Evolutionary conservation across 2,797 vertebrate genomes (phyloP), one percentile per base, ranked within the genome.

Genomic region (Myripristis jacobus): DNA sequence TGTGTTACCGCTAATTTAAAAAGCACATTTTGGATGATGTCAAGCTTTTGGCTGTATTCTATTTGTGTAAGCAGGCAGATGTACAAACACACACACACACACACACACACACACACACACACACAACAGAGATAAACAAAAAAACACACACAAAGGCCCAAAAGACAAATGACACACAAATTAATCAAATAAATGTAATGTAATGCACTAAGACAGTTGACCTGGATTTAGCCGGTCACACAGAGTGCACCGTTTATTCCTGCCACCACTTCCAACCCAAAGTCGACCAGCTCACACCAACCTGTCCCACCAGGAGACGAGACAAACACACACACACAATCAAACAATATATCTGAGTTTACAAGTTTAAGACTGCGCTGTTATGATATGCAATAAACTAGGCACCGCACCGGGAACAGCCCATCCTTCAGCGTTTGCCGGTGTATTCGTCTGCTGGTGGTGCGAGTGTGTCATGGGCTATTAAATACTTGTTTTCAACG

Each of bases 171-270:
- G 63, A 67, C 60, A 65, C 74, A 43, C 65, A 71, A 72, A 79
- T 65, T 75, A 73, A 82, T 74, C 65, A 71, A 72, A 79, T 65
- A 76, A 73, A 82, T 74, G 43, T 27, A 69, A 80, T 51, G 44
- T 82, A 82, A 92, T 81, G 66, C 47, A 44, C 54, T 62, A 64
- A 76, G 89, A 89, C 87, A 87, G 85, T 79, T 91, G 88, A 89
- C 86, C 87, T 89, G 84, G 57, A 88, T 88, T 88, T 77, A 81
- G 75, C 47, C 62, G 65, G 74, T 78, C 56, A 31, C 3, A 36
- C 34, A 31, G 36, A 41, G 36, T 13, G 36, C 31, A 83, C 73
- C 51, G 54, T 75, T 74, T 69, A 82, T 86, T 84, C 71, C 77
- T 66, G 70, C 64, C 57, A 31, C 68, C 79, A 81, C 75, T 82